Evolutionary conservation across 1,140 invertebrate genomes (phyloP).

Genomic region (Procambarus virginalis): DNA sequence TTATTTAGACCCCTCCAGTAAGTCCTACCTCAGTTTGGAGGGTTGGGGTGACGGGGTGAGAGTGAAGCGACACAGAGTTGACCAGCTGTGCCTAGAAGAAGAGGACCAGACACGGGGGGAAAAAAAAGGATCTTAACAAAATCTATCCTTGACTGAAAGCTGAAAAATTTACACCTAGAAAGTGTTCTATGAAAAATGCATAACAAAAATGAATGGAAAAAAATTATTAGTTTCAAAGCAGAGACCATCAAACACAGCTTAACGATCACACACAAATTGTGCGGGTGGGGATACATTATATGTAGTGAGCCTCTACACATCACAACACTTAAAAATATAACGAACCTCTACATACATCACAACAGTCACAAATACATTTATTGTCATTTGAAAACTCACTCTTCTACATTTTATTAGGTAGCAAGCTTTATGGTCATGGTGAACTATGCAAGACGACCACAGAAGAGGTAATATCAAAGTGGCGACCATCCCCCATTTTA

Average conservation of each 20-base stretch:
- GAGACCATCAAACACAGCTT: conserved; percentile 11
- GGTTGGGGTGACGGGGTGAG: conserved; percentile 63
- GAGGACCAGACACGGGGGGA: conserved; percentile 33
- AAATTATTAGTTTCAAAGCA: not conserved
- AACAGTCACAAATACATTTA: not conserved
- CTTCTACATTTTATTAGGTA: too few species aligned
- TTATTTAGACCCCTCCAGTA: conserved; percentile 26
- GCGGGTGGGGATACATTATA: not conserved
- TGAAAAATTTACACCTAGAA: not conserved
- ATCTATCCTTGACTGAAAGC: not conserved
- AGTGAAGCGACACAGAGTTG: conserved; percentile 55
- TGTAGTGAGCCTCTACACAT: not conserved
- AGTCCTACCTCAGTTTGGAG: conserved; percentile 59
- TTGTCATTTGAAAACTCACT: not conserved
- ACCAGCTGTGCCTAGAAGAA: conserved; percentile 61
- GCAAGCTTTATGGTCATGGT: too few species aligned
- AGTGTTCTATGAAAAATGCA: not conserved
- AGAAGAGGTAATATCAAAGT: not conserved
- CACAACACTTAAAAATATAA: not conserved
- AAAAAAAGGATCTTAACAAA: conserved; percentile 36
- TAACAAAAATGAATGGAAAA: not conserved
- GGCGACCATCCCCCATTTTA: not conserved
- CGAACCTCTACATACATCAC: not conserved
- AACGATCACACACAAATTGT: not conserved
- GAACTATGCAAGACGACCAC: not conserved